Evolutionary conservation across 2,888 invertebrate species (phyloP), one percentile per base, ranked within the genome.

Genomic region (Oscheius sp.): DNA sequence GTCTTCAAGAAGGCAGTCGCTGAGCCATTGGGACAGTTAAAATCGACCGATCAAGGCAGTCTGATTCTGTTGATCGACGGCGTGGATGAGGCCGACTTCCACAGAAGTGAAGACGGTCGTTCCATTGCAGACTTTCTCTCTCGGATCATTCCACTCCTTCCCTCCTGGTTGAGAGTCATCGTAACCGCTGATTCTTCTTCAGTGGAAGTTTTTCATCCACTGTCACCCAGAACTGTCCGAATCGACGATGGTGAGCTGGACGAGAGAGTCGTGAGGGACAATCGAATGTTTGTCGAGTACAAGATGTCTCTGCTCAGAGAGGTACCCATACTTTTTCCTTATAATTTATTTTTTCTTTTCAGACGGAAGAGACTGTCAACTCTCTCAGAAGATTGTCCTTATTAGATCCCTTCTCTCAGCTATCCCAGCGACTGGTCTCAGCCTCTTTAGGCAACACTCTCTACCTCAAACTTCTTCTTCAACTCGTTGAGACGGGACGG

Each of bases 31-130:
- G 57, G 66, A 5, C 62, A 76, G 57, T 48, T 84, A 37, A 63
- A 74, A 48, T 70, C 73, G 5, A 74, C 72, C 1, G 76, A 76
- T 74, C 74, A 68, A 33, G 79, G 82, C 13, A 75, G 83, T 51
- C 70, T 82, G n/a, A 53, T 86, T 37, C 93, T 97, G 70, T 90
- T 96, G 47, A 93, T 97, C 32, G 97, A 97, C 90, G 96, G 94
- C 0, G 91, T 97, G 2, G 96, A 96, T 90, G 96, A 97, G 91
- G 96, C 96, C 0, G 96, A 96, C 89, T 96, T 96, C 89, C 96
- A 97, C 90, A 92, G 95, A 84, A 95, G 96, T 0, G 96, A 96
- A 90, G 94, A 95, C 87, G 96, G 96, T 0, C 94, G 96, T 88
- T 96, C 96, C 0, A 93, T 98, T 71, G 94, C 95, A 9, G 60